These are phyloP conservation scores for Atherinomorus stipes DNA, from an alignment of 2,113 vertebrate genomes.

Conservation along the genomic window DNA sequence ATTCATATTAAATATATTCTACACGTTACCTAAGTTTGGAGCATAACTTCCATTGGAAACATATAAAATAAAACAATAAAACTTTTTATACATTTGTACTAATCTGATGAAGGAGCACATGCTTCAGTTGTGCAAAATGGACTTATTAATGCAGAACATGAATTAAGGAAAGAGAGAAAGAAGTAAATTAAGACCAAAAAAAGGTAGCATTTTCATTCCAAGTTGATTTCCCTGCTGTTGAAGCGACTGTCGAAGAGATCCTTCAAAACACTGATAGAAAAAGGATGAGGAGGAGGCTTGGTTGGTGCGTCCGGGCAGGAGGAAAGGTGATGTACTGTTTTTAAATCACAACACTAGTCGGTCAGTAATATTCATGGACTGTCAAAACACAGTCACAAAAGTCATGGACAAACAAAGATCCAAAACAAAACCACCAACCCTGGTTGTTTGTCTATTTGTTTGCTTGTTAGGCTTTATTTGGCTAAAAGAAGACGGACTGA, in stretches of 20 bases:
- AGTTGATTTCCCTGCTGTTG: slow-evolving; percentile 78
- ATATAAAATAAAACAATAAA: slow-evolving; percentile 95
- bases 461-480: slow-evolving; percentile 58
- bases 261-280: slow-evolving; percentile 81
- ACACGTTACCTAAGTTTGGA: slow-evolving; percentile 93
- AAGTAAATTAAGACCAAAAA: slow-evolving; percentile 69
- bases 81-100: slow-evolving; percentile 85
- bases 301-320: slow-evolving; percentile 25
- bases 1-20: slow-evolving; percentile 99
- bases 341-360: slow-evolving; percentile 82
- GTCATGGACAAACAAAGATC: slow-evolving; percentile 78
- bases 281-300: slow-evolving; percentile 36
- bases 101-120: slow-evolving; percentile 91
- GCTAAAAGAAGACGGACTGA: slow-evolving; percentile 64
- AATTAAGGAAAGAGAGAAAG: slow-evolving; percentile 26
- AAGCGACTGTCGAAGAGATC: slow-evolving; percentile 84
- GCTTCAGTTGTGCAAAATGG: slow-evolving; percentile 95
- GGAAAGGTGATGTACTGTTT: slow-evolving; percentile 41
- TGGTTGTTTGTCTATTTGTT: slow-evolving; percentile 47
- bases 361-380: slow-evolving; percentile 80
- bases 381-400: slow-evolving; percentile 84
- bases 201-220: slow-evolving; percentile 75
- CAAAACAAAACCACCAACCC: slow-evolving; percentile 30
- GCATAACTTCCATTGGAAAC: slow-evolving; percentile 93
- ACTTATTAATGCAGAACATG: slow-evolving; percentile 81